A percentile compares a stretch with the other conserved stretches of the same genome.
Conservation (phyloP, 2,113 vertebrate species). For the human (Homo sapiens) region GRCh38 chr12:120571501-120572000, state of each 20-base stretch:
- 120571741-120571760: background rate
- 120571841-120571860: background rate
- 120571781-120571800: background rate
- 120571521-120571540: background rate
- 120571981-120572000: background rate
- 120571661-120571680: background rate
- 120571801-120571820: background rate
- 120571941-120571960: background rate
- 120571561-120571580: background rate
- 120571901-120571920: background rate
- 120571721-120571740: background rate
- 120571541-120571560: background rate
- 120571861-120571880: background rate
- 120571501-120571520: background rate
- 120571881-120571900: background rate
- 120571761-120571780: background rate
- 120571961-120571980: background rate
- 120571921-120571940: background rate
- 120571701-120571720: background rate
- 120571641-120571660: background rate
- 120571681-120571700: background rate
- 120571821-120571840: background rate
- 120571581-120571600: background rate
- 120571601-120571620: background rate
- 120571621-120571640: background rate